Percentiles rank a stretch among this genome's conserved stretches.
phyloP scores from a whole-genome alignment of 2,797 vertebrate species.

The Eulemur rubriventer region DNA sequence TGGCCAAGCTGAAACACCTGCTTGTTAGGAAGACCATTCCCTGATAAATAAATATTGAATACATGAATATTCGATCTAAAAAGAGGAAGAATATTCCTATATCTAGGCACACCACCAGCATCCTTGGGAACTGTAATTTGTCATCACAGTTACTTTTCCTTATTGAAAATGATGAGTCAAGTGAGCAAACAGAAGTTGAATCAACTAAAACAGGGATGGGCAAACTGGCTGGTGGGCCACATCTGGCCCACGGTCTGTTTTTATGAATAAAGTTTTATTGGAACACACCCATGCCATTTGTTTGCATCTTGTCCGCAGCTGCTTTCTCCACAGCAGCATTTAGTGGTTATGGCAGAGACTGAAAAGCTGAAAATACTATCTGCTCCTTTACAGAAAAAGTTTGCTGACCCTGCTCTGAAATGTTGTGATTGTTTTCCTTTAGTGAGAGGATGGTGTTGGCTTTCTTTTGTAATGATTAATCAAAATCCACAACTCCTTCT shows the following conservation, averaged over 20 bases:
- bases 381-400: background rate
- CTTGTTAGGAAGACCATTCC: background rate
- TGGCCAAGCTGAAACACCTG: background rate
- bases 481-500: background rate
- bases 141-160: background rate
- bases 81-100: too few species aligned
- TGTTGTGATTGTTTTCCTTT: background rate
- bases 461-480: background rate
- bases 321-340: background rate
- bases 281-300: background rate
- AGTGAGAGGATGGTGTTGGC: background rate
- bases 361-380: background rate
- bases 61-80: background rate
- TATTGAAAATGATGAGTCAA: background rate
- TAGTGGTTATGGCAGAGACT: background rate
- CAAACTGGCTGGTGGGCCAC: background rate
- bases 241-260: background rate
- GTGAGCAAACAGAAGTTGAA: background rate
- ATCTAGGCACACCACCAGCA: background rate
- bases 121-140: background rate
- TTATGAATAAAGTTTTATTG: constrained; percentile 26
- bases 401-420: background rate
- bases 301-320: background rate
- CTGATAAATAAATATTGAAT: background rate
- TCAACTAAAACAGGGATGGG: background rate